Percentiles rank a stretch among this genome's conserved stretches.
phyloP scores from a whole-genome alignment of 1,140 invertebrate genomes.

The Phortica variegata region DNA sequence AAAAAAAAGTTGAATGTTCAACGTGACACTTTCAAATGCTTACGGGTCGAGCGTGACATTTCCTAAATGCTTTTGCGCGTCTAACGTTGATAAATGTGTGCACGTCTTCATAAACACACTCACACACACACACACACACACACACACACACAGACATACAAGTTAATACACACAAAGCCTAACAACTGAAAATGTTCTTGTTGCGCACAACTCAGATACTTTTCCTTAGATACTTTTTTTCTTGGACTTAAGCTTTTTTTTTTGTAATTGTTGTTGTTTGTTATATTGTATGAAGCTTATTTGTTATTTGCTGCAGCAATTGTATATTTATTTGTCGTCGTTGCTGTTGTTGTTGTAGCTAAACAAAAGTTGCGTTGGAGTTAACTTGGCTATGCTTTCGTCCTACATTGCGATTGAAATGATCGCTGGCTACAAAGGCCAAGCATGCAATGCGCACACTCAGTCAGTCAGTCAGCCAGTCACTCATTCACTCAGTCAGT shows the following conservation, averaged over 20 bases:
- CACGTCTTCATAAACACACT: constrained; percentile 5
- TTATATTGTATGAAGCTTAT: constrained; percentile 28
- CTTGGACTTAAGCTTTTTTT: constrained; percentile 8
- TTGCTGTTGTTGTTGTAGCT: not conserved
- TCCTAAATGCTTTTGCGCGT: constrained; percentile 22
- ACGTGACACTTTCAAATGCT: constrained; percentile 50
- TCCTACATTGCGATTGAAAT: no score
- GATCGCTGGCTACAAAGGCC: no score
- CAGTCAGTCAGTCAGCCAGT: no score
- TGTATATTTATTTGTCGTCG: constrained; percentile 33
- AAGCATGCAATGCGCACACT: no score
- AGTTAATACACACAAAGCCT: not conserved
- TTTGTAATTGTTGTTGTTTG: not conserved
- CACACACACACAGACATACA: not conserved
- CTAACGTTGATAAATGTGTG: no score
- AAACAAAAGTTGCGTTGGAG: constrained; percentile 19
- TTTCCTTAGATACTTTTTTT: constrained; percentile 1
- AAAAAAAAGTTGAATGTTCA: constrained; percentile 1
- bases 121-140: constrained; percentile 1
- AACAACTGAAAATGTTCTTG: not conserved
- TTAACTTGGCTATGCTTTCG: no score
- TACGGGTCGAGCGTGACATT: constrained; percentile 25
- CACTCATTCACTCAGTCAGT: no score
- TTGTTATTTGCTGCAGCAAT: constrained; percentile 18
- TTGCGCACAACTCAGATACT: not conserved